Conservation (phyloP, 2,888 invertebrate genomes). For the Lepeophtheirus nordmannii region DNA sequence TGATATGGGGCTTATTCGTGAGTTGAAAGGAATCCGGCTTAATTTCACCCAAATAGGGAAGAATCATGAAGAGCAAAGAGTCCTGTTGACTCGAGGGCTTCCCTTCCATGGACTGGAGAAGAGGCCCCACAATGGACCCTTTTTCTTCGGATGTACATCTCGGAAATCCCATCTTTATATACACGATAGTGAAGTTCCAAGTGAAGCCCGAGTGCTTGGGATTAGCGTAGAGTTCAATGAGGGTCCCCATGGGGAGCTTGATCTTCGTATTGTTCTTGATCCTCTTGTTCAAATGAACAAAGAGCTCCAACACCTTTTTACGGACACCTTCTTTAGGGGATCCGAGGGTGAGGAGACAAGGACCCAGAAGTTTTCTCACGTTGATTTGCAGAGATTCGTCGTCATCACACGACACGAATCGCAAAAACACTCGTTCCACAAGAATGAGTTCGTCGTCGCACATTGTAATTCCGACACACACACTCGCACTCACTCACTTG, state of each 20-base stretch:
- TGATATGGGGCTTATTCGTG: slow-evolving; percentile 29
- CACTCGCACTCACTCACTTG: too few relatives aligned
- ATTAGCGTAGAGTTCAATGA: slow-evolving; percentile 63
- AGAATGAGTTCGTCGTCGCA: slow-evolving; percentile 35
- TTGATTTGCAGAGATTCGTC: slow-evolving; percentile 73
- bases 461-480: background rate
- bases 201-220: slow-evolving; percentile 59
- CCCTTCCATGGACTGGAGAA: slow-evolving; percentile 50
- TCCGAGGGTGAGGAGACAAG: slow-evolving; percentile 73
- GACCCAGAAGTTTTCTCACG: slow-evolving; percentile 64
- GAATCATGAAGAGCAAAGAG: slow-evolving; percentile 39
- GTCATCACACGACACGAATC: slow-evolving; percentile 70
- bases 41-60: slow-evolving; percentile 30
- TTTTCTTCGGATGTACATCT: slow-evolving; percentile 34
- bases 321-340: slow-evolving; percentile 69
- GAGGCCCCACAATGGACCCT: background rate
- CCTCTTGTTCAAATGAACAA: slow-evolving; percentile 78
- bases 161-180: slow-evolving; percentile 79
- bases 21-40: slow-evolving; percentile 32
- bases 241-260: slow-evolving; percentile 66
- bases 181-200: slow-evolving; percentile 82
- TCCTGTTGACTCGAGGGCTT: slow-evolving; percentile 71
- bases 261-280: slow-evolving; percentile 67
- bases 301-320: slow-evolving; percentile 67
- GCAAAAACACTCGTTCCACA: slow-evolving; percentile 70